Percentiles rank a stretch among this genome's conserved stretches.
phyloP scores from a whole-genome alignment of 2,797 vertebrate species.

The Acropternis orthonyx region DNA sequence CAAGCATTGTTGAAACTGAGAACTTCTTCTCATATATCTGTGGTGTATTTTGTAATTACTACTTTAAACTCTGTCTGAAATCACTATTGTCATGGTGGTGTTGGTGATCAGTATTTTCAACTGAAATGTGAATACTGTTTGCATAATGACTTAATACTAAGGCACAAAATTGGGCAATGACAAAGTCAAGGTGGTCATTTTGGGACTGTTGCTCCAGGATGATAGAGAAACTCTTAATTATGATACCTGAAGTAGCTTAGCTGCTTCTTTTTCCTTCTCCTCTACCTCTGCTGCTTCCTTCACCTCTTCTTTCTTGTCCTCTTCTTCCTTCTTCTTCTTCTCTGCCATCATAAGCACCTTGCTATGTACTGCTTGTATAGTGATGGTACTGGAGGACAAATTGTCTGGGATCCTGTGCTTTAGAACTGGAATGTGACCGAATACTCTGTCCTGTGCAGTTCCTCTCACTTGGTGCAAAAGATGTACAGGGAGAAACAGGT shows the following conservation, averaged over 20 bases:
- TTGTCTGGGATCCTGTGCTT: neutral
- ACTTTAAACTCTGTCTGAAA: neutral
- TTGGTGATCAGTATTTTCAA: neutral
- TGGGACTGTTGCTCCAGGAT: neutral
- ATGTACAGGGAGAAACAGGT: accelerated
- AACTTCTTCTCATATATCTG: conserved; percentile 1
- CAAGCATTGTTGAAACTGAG: neutral
- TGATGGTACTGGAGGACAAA: accelerated
- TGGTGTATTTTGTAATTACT: conserved; percentile 4
- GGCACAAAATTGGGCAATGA: neutral
- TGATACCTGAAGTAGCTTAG: neutral
- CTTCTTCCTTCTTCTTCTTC: neutral
- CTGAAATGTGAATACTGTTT: neutral
- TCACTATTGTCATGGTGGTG: neutral
- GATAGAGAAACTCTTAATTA: neutral
- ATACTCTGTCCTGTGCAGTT: neutral
- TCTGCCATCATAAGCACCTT: neutral
- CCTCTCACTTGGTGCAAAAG: neutral
- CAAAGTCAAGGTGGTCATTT: neutral
- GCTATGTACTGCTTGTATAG: accelerated
- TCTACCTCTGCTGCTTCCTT: neutral
- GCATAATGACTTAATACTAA: neutral
- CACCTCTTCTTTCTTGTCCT: neutral
- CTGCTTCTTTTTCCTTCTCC: neutral
- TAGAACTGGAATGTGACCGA: neutral